Percentiles rank a stretch among this genome's conserved stretches.
Conservation (phyloP, 1,140 invertebrate species). For the Drosophila equinoxialis region DNA sequence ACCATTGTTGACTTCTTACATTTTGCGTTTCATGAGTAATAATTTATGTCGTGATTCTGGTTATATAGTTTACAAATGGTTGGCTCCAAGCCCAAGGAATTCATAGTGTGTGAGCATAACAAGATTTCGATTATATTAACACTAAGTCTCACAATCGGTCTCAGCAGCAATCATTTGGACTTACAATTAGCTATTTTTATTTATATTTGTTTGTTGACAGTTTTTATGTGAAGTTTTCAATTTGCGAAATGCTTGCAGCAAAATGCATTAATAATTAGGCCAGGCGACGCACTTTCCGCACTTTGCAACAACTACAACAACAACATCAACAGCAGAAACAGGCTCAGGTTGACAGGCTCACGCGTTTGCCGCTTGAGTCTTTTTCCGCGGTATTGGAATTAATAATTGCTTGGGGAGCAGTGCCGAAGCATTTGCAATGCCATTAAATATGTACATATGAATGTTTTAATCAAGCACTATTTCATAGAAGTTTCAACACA, state of each 20-base stretch:
- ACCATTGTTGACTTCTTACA: constrained; percentile 64
- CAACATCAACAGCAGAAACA: constrained; percentile 3
- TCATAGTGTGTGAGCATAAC: no score
- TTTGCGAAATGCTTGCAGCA: constrained; percentile 51
- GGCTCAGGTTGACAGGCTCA: constrained; percentile 40
- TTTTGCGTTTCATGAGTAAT: constrained; percentile 28
- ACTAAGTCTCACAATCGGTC: no score
- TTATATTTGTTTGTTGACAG: constrained; percentile 46
- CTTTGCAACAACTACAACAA: no score
- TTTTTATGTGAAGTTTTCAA: constrained; percentile 56
- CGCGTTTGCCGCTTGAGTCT: constrained; percentile 52
- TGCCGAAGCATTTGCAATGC: constrained; percentile 9
- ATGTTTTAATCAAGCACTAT: constrained; percentile 13
- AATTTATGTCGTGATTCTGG: constrained; percentile 39
- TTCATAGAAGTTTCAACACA: constrained; percentile 38
- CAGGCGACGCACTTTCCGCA: constrained; percentile 57
- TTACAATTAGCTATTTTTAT: constrained; percentile 57
- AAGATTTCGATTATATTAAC: no score
- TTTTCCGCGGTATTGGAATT: constrained; percentile 26
- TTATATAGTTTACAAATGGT: constrained; percentile 12
- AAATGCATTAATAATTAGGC: constrained; percentile 64
- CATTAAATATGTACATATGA: constrained; percentile 34
- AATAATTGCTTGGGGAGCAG: constrained; percentile 32
- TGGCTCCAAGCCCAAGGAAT: background rate
- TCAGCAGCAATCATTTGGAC: constrained; percentile 2